These are phyloP conservation scores for Microhierax caerulescens DNA, from an alignment of 2,797 vertebrate genomes.

Conservation along the genomic window DNA sequence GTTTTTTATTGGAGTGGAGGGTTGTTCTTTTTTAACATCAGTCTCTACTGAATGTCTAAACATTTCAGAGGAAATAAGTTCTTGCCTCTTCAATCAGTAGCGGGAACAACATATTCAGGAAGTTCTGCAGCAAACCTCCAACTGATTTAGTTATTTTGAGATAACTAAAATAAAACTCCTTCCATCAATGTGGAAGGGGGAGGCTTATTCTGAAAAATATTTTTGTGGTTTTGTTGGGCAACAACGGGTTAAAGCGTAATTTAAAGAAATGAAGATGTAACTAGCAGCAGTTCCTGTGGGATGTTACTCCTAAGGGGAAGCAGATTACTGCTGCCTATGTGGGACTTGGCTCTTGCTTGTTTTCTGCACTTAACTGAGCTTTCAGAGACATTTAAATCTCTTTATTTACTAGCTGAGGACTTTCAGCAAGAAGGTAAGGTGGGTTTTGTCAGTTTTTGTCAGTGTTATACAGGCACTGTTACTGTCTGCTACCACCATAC, in stretches of 20 bases:
- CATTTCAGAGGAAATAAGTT: not conserved
- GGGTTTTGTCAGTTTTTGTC: not conserved
- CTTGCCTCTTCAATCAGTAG: not conserved
- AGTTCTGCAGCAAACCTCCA: not conserved
- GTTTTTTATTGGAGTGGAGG: not conserved
- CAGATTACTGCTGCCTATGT: not conserved
- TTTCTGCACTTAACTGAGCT: not conserved
- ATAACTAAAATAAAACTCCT: not conserved
- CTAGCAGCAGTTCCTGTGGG: not conserved
- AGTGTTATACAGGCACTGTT: not conserved
- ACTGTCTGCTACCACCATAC: not conserved
- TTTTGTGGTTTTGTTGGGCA: not conserved
- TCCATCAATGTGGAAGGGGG: not conserved
- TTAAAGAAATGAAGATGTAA: not conserved
- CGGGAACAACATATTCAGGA: not conserved
- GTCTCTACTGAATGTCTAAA: not conserved
- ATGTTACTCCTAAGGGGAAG: not conserved
- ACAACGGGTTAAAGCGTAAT: not conserved
- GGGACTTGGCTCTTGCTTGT: not conserved
- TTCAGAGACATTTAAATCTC: not conserved
- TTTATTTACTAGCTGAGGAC: not conserved
- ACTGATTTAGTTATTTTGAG: not conserved
- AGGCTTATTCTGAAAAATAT: not conserved
- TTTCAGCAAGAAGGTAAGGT: not conserved
- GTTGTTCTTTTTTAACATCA: not conserved